Conservation (phyloP, 2,113 vertebrate species). For the Notothenia coriiceps region DNA sequence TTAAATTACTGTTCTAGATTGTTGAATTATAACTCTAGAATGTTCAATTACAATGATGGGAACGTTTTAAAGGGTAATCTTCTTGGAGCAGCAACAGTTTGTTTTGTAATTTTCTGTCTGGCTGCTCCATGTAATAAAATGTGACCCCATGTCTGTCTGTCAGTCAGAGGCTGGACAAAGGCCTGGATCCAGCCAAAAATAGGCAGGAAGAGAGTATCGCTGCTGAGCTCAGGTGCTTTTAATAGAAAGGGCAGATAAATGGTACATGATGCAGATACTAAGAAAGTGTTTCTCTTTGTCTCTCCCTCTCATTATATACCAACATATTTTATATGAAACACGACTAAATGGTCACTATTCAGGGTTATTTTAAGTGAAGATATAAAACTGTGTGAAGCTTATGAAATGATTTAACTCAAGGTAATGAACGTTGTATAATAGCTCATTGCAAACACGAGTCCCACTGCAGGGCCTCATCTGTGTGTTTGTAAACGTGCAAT, state of each 20-base stretch:
- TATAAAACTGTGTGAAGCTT: no score
- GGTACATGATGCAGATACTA: neutral
- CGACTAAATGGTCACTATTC: neutral
- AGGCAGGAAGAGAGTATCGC: conserved; percentile 27
- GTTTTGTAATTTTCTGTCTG: conserved; percentile 2
- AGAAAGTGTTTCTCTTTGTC: neutral
- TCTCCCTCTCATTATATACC: neutral
- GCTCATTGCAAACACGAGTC: no score
- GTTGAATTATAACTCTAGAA: no score
- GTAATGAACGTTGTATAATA: neutral
- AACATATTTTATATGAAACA: neutral
- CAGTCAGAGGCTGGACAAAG: conserved; percentile 39
- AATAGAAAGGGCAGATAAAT: conserved; percentile 56
- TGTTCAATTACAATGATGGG: no score
- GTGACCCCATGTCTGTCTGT: conserved; percentile 4
- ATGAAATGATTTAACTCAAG: neutral
- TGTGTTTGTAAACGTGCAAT: neutral
- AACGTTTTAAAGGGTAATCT: neutral
- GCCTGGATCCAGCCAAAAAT: conserved; percentile 37
- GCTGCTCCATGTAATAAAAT: conserved; percentile 6
- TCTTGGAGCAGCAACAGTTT: neutral
- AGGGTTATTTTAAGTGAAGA: neutral
- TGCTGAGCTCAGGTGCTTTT: conserved; percentile 60
- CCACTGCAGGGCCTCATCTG: no score
- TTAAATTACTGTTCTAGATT: no score